phyloP scores from a whole-genome alignment of 2,888 invertebrate genomes.

The Melanostoma mellinum region DNA sequence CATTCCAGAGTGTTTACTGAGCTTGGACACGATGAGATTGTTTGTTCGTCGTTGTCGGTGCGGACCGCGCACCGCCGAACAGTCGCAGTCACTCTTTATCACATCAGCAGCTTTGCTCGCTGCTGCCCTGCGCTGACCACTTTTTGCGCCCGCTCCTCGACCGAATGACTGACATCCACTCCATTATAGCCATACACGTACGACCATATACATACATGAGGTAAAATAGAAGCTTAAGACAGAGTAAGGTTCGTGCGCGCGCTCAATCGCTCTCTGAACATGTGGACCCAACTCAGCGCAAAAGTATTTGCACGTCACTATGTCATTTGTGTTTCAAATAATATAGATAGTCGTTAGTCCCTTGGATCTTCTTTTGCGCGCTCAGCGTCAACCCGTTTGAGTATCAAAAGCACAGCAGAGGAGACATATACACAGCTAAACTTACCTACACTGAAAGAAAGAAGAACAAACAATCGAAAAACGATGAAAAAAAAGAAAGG shows the following conservation, averaged over 20 bases:
- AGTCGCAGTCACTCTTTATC: slow-evolving; percentile 1
- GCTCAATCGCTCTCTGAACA: slow-evolving; percentile 25
- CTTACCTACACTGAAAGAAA: slow-evolving; percentile 20
- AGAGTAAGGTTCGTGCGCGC: slow-evolving; percentile 37
- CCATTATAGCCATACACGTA: slow-evolving; percentile 6
- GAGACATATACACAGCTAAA: slow-evolving; percentile 23
- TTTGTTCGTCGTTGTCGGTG: slow-evolving; percentile 20
- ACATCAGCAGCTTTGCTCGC: slow-evolving; percentile 18
- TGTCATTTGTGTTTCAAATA: slow-evolving; percentile 28
- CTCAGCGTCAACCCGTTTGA: slow-evolving; percentile 31
- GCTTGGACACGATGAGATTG: slow-evolving; percentile 48
- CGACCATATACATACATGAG: slow-evolving; percentile 10
- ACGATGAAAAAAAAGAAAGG: slow-evolving; percentile 4
- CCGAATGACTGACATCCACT: slow-evolving; percentile 67
- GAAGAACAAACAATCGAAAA: slow-evolving; percentile 15
- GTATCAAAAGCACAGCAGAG: slow-evolving; percentile 52
- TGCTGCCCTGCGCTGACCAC: neutral
- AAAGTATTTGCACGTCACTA: slow-evolving; percentile 55
- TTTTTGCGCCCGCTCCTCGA: slow-evolving; percentile 60
- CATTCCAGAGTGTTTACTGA: slow-evolving; percentile 72
- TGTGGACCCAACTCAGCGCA: slow-evolving; percentile 38
- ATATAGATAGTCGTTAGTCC: slow-evolving; percentile 27
- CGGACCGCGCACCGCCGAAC: slow-evolving; percentile 17
- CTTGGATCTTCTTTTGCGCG: slow-evolving; percentile 44
- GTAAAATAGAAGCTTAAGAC: slow-evolving; percentile 5